Evolutionary conservation across 2,888 invertebrate species (phyloP).

Genomic region (Aelia acuminata): DNA sequence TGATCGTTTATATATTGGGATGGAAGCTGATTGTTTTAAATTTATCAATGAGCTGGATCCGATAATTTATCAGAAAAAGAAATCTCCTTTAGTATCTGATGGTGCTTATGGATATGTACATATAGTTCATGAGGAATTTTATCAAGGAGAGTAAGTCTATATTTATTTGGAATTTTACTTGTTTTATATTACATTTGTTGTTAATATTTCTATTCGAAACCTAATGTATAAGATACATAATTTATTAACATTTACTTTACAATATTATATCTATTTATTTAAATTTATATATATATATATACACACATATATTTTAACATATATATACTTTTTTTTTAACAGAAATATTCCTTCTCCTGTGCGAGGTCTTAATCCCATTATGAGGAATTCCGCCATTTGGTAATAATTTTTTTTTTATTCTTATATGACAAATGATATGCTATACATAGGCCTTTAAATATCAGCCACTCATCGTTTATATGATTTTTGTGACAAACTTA

Average conservation of each 20-base stretch:
- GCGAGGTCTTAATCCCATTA: constrained; percentile 74
- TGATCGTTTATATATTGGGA: constrained; percentile 89
- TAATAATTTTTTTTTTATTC: not conserved
- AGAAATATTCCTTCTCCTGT: constrained; percentile 73
- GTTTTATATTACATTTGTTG: not conserved
- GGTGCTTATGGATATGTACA: constrained; percentile 61
- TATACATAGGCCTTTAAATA: too few species aligned
- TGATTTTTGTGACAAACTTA: too few species aligned
- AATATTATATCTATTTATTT: not conserved
- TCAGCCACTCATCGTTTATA: too few species aligned
- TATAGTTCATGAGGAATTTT: constrained; percentile 60
- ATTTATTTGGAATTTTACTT: not conserved
- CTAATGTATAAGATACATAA: not conserved
- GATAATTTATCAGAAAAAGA: constrained; percentile 53
- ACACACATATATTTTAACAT: not conserved
- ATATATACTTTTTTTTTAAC: not conserved
- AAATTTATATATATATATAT: too few species aligned
- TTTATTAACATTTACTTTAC: not conserved
- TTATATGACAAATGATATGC: too few species aligned
- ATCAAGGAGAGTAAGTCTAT: constrained; percentile 59
- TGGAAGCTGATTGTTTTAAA: constrained; percentile 72
- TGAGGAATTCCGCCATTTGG: constrained; percentile 70
- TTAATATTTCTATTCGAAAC: not conserved
- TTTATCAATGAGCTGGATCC: constrained; percentile 61
- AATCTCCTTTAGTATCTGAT: constrained; percentile 55